These are phyloP conservation scores for Volucella bombylans DNA, from an alignment of 2,888 invertebrate genomes.

Conservation along the genomic window DNA sequence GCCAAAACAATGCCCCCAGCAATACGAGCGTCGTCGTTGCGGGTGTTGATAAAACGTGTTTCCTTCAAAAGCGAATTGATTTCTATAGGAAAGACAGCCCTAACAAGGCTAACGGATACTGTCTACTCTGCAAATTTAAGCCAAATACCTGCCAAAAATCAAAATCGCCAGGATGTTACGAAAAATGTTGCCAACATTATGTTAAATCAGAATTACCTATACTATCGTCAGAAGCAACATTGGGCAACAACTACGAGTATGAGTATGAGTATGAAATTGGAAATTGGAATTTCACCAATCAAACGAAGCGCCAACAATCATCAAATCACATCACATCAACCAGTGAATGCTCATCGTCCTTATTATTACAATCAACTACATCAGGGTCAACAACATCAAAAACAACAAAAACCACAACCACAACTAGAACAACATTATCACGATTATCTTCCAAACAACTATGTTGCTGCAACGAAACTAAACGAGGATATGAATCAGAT, in stretches of 20 bases:
- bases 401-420: slow-evolving; percentile 64
- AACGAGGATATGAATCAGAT: slow-evolving; percentile 50
- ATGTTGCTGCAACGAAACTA: slow-evolving; percentile 47
- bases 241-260: slow-evolving; percentile 20
- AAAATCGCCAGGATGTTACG: slow-evolving; percentile 45
- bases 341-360: slow-evolving; percentile 37
- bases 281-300: slow-evolving; percentile 23
- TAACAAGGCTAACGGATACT: slow-evolving; percentile 18
- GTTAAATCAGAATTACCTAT: not conserved
- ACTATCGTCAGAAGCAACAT: slow-evolving; percentile 12
- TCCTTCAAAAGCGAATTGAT: slow-evolving; percentile 68
- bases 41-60: slow-evolving; percentile 61
- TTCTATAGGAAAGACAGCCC: slow-evolving; percentile 53
- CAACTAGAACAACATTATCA: slow-evolving; percentile 75
- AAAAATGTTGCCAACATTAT: slow-evolving; percentile 17
- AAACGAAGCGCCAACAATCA: slow-evolving; percentile 61
- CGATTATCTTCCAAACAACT: slow-evolving; percentile 79
- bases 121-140: slow-evolving; percentile 60
- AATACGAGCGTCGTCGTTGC: slow-evolving; percentile 26
- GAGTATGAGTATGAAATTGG: too few relatives aligned
- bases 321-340: slow-evolving; percentile 42
- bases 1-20: slow-evolving; percentile 63
- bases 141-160: slow-evolving; percentile 66
- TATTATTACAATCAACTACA: slow-evolving; percentile 55
- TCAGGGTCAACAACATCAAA: slow-evolving; percentile 64